Evolutionary conservation across 2,888 invertebrate genomes (phyloP).

Genomic region (Mesochorus sp.): DNA sequence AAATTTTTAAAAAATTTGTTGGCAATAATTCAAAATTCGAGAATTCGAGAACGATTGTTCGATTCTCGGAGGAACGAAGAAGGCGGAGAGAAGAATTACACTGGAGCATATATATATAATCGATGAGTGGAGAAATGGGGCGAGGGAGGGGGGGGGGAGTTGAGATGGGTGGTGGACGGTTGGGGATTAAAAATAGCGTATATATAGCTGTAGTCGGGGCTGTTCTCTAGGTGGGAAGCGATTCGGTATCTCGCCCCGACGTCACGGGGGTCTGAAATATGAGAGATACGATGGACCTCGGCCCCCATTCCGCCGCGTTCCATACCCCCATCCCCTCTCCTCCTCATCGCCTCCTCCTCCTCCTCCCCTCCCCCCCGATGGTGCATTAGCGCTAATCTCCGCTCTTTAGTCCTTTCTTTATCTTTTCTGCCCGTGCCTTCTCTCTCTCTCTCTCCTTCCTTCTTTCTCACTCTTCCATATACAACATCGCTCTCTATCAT

Average conservation of each 20-base stretch:
- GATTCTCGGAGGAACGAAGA: background rate
- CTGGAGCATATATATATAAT: background rate
- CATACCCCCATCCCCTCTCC: constrained; percentile 33
- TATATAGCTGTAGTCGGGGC: constrained; percentile 35
- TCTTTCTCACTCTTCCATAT: constrained; percentile 52
- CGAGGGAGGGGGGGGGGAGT: background rate
- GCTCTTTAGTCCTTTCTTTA: constrained; percentile 82
- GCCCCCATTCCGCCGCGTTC: constrained; percentile 67
- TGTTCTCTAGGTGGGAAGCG: constrained; percentile 79
- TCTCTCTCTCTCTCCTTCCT: constrained; percentile 55
- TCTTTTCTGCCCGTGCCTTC: constrained; percentile 75
- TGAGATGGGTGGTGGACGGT: constrained; percentile 28
- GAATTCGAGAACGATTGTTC: background rate
- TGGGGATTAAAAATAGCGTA: constrained; percentile 61
- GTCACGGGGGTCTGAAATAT: constrained; percentile 82
- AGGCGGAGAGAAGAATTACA: background rate
- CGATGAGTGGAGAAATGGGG: background rate
- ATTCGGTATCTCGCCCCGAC: constrained; percentile 81
- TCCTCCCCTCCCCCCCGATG: constrained; percentile 75
- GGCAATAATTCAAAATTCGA: background rate
- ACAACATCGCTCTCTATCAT: constrained; percentile 31
- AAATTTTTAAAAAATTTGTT: too few relatives aligned
- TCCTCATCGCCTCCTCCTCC: background rate
- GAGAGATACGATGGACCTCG: constrained; percentile 81
- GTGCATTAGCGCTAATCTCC: constrained; percentile 82